Conservation (phyloP, 2,888 invertebrate species). For the Ormyrus labotus region DNA sequence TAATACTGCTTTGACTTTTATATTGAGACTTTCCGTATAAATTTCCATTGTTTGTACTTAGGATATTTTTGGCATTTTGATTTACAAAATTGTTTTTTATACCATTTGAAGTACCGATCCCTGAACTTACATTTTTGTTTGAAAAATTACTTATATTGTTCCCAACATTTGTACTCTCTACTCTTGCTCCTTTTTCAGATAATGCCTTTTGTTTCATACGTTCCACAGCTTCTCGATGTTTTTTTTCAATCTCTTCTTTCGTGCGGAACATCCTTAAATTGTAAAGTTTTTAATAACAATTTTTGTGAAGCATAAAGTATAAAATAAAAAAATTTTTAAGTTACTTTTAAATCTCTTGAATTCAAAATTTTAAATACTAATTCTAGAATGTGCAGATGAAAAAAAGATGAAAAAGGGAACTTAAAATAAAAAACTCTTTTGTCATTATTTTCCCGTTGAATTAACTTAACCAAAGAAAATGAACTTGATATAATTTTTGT, state of each 20-base stretch:
- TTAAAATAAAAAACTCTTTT: too few species aligned
- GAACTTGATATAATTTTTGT: too few species aligned
- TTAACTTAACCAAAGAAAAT: too few species aligned
- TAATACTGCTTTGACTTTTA: slow-evolving; percentile 40
- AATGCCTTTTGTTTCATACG: slow-evolving; percentile 58
- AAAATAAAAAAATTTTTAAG: too few species aligned
- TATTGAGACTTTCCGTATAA: slow-evolving; percentile 28
- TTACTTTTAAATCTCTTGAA: too few species aligned
- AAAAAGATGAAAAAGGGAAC: too few species aligned
- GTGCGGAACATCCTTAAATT: slow-evolving; percentile 53
- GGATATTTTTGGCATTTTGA: not conserved
- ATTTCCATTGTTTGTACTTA: not conserved
- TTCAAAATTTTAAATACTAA: too few species aligned
- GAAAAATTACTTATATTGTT: slow-evolving; percentile 11
- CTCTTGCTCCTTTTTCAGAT: slow-evolving; percentile 20
- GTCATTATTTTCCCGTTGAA: too few species aligned
- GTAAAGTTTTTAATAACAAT: too few species aligned
- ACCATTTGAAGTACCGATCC: slow-evolving; percentile 3
- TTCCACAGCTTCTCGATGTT: slow-evolving; percentile 77
- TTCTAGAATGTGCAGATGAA: too few species aligned
- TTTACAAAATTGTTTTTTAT: not conserved
- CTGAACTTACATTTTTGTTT: slow-evolving; percentile 2
- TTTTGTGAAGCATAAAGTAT: too few species aligned
- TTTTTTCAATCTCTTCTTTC: slow-evolving; percentile 78
- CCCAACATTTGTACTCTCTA: slow-evolving; percentile 21